Base-by-base conservation (phyloP, 2,113 vertebrate genomes). In the Amblyornis subalaris region DNA sequence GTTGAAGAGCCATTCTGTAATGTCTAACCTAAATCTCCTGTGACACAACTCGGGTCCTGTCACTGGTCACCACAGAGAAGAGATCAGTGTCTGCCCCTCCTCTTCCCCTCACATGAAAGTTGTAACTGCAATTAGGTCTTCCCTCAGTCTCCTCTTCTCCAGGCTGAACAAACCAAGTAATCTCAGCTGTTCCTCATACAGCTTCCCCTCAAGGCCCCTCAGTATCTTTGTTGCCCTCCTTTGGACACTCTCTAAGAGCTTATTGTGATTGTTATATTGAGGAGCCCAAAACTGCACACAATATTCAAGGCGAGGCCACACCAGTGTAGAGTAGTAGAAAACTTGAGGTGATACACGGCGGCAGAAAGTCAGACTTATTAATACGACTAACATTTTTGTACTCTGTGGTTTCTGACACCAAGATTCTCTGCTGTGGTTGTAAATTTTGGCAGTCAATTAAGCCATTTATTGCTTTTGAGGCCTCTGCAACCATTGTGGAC, bases 151-250 rank as follows among this genome's bases (percentile, higher is more conserved):
- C 9, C n/a, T 51, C 38, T 54, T 23, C 35, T 71, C 53, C 31
- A 26, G 25, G 17, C 36, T 42, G 36, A 76, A 26, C 26, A 67
- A 36, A 85, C 13, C 31, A 44, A 67, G 26, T 3, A 4, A 67
- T 33, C 26, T 67, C 53, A 76, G 36, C 11, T 26, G 5, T 4
- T 44, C 14, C 31, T 60, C 36, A 31, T 18, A 26, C 0, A 0
- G 21, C 26, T 58, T 75, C 53, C 13, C 17, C 71, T 66, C 21
- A 51, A 24, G 26, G 35, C 18, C 11, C 5, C 51, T 36, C 62
- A 58, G 14, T 22, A 44, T 18, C 71, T 33, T 76, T 17, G 17
- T 33, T 58, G 31, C 31, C 33, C 6, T 28, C 33, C 22, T 76
- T 45, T 36, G 45, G 21, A 60, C 12, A 31, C 15, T 58, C 11